phyloP scores from a whole-genome alignment of 1,140 invertebrate species.

The Protaetia brevitarsis region DNA sequence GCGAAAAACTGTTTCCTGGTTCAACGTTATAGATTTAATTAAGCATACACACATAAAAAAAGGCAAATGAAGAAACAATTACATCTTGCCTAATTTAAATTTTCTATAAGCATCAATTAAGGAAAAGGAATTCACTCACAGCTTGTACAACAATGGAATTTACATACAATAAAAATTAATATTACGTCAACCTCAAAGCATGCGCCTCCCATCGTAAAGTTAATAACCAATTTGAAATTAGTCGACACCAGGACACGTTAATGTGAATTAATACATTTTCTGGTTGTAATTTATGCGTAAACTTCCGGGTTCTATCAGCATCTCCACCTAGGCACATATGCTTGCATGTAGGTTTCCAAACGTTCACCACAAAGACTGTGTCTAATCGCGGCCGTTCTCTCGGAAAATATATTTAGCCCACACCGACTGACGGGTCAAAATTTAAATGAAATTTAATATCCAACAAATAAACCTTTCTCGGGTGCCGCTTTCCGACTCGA shows the following conservation, averaged over 20 bases:
- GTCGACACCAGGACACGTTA: constrained; percentile 5
- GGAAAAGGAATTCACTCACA: neutral
- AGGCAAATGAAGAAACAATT: too few species aligned
- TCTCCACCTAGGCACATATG: too few species aligned
- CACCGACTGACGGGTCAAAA: constrained; percentile 16
- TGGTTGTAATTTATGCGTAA: constrained; percentile 11
- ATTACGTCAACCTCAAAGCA: neutral
- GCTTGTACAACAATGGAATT: neutral
- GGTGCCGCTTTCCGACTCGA: constrained; percentile 4
- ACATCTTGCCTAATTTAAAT: too few species aligned
- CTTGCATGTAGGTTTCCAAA: neutral
- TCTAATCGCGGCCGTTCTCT: constrained; percentile 1
- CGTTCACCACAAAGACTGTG: constrained; percentile 3
- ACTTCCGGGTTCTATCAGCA: constrained; percentile 4
- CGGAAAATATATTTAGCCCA: constrained; percentile 16
- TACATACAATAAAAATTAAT: constrained; percentile 4
- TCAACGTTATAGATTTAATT: too few species aligned
- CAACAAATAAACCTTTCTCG: constrained; percentile 15
- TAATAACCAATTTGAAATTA: constrained; percentile 7
- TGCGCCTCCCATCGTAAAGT: neutral
- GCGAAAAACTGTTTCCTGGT: too few species aligned
- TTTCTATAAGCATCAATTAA: neutral
- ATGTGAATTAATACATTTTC: constrained; percentile 5
- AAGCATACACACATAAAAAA: too few species aligned
- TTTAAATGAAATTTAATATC: constrained; percentile 19